Percentiles rank a stretch among this genome's conserved stretches.
Conservation (phyloP, 2,797 vertebrate genomes). For the Menidia menidia region DNA sequence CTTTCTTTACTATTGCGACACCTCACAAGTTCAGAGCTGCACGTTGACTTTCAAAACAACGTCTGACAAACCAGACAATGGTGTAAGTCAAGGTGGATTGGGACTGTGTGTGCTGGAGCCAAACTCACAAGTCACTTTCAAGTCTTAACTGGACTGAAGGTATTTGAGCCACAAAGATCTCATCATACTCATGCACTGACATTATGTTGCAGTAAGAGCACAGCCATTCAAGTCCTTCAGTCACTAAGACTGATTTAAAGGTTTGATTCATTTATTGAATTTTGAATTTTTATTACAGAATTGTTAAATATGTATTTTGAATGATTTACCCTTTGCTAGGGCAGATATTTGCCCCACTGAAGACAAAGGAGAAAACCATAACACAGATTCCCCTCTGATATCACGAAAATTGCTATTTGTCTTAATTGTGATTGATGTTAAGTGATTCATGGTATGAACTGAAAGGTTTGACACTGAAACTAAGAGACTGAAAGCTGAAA, state of each 20-base stretch:
- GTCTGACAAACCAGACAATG: not conserved
- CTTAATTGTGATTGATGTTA: constrained; percentile 12
- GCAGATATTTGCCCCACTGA: not conserved
- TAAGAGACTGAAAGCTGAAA: constrained; percentile 18
- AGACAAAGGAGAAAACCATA: not conserved
- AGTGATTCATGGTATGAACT: constrained; percentile 15
- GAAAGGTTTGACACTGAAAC: constrained; percentile 16
- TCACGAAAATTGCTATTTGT: constrained; percentile 19
- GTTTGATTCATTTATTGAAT: constrained; percentile 3
- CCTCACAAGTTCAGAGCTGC: constrained; percentile 12
- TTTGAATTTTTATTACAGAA: constrained; percentile 7
- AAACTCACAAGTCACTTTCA: constrained; percentile 34
- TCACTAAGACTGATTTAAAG: not conserved
- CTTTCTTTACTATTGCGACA: constrained; percentile 19
- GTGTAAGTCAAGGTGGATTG: constrained; percentile 5
- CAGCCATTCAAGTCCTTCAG: constrained; percentile 1
- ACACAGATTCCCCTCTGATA: not conserved
- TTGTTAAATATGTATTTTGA: not conserved
- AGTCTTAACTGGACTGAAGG: constrained; percentile 35
- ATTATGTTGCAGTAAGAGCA: constrained; percentile 24
- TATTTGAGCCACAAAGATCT: constrained; percentile 39
- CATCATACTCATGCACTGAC: constrained; percentile 25
- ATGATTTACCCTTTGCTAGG: not conserved
- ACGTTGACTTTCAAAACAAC: constrained; percentile 8
- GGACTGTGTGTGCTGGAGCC: not conserved